A percentile compares a stretch with the other conserved stretches of the same genome.
Conservation (phyloP, 1,140 invertebrate species). For the Ganaspis sp. region DNA sequence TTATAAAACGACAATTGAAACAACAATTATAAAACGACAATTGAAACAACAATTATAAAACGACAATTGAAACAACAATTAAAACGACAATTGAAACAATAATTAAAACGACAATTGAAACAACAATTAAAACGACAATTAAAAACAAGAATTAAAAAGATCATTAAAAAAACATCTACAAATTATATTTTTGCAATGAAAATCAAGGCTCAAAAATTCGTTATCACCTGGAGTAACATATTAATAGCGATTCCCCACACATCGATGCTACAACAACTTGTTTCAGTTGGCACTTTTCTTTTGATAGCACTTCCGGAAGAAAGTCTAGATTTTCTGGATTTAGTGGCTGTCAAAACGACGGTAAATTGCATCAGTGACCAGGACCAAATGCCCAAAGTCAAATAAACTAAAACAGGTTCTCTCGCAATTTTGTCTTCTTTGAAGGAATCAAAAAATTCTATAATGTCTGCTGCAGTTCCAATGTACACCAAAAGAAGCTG, state of each 20-base stretch:
- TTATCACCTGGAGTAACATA: conserved; percentile 80
- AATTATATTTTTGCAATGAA: no score
- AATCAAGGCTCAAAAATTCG: no score
- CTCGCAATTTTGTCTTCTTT: conserved; percentile 88
- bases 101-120: no score
- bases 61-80: no score
- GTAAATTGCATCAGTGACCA: conserved; percentile 94
- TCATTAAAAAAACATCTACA: not conserved
- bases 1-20: no score
- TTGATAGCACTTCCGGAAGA: conserved; percentile 76
- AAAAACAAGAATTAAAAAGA: no score
- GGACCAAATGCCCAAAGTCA: conserved; percentile 90
- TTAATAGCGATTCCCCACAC: conserved; percentile 89
- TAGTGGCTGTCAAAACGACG: conserved; percentile 91
- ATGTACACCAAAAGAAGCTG: conserved; percentile 92
- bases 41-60: no score
- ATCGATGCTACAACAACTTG: conserved; percentile 88
- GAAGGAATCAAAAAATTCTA: conserved; percentile 97
- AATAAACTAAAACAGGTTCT: conserved; percentile 84
- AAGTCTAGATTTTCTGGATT: conserved; percentile 84
- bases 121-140: no score
- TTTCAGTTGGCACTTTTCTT: conserved; percentile 75
- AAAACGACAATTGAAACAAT: no score
- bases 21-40: no score
- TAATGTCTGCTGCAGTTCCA: conserved; percentile 94